These are phyloP conservation scores for Iguana delicatissima DNA, from an alignment of 2,797 vertebrate species.

Conservation along the genomic window DNA sequence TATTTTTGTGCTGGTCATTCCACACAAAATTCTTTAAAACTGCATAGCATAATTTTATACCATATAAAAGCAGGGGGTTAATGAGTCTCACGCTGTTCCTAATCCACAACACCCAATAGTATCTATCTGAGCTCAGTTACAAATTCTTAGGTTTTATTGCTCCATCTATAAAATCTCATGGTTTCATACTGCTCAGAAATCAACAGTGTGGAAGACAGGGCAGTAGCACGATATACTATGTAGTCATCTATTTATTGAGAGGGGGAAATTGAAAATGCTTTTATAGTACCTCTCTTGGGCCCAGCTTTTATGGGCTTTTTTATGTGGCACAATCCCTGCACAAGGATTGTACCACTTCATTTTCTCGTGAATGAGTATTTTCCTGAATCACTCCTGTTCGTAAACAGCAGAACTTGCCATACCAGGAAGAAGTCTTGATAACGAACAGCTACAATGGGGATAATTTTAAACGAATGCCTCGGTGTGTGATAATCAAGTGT, in stretches of 20 bases:
- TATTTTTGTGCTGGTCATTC: not conserved
- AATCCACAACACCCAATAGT: not conserved
- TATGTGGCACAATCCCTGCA: not conserved
- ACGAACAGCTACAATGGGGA: too few species aligned
- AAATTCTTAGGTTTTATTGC: not conserved
- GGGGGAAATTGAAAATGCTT: not conserved
- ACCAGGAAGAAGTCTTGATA: too few species aligned
- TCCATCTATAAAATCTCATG: constrained; percentile 7
- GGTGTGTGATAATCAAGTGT: too few species aligned
- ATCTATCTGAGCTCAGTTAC: not conserved
- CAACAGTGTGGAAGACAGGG: not conserved
- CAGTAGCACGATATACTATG: not conserved
- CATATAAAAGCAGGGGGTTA: not conserved
- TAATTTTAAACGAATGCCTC: too few species aligned
- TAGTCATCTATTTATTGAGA: not conserved
- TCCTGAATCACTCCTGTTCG: too few species aligned
- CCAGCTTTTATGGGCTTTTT: not conserved
- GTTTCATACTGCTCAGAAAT: not conserved
- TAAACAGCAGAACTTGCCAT: too few species aligned
- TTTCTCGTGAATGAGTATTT: too few species aligned
- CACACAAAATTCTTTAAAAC: not conserved
- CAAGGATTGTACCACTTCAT: too few species aligned
- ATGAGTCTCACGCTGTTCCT: not conserved
- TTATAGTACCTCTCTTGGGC: not conserved
- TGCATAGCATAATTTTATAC: not conserved